Conservation (phyloP, 2,888 invertebrate species). For the Hesperia comma region DNA sequence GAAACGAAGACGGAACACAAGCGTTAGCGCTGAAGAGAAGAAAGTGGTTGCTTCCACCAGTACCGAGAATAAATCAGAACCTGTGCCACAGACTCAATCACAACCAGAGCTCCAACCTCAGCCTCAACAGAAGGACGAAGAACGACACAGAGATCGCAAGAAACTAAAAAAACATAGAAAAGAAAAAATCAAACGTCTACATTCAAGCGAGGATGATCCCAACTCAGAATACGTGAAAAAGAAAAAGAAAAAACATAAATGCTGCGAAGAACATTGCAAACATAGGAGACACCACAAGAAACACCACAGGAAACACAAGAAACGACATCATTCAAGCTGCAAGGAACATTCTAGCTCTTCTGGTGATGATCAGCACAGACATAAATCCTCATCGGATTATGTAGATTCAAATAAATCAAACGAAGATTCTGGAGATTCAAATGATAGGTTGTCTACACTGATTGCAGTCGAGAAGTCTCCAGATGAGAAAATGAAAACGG, state of each 20-base stretch:
- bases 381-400: slow-evolving; percentile 71
- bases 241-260: slow-evolving; percentile 88
- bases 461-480: slow-evolving; percentile 72
- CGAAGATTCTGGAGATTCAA: slow-evolving; percentile 74
- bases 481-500: slow-evolving; percentile 74
- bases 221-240: slow-evolving; percentile 82
- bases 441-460: slow-evolving; percentile 65
- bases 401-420: slow-evolving; percentile 75
- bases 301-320: slow-evolving; percentile 90
- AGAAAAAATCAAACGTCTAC: slow-evolving; percentile 82
- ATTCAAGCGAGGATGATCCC: slow-evolving; percentile 74
- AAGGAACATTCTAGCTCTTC: slow-evolving; percentile 80
- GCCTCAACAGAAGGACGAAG: slow-evolving; percentile 66
- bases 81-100: slow-evolving; percentile 36
- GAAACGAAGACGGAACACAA: slow-evolving; percentile 88
- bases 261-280: slow-evolving; percentile 88
- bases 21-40: slow-evolving; percentile 82
- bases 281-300: slow-evolving; percentile 91
- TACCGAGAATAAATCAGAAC: slow-evolving; percentile 55
- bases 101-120: slow-evolving; percentile 38
- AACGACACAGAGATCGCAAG: slow-evolving; percentile 85
- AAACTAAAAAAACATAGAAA: slow-evolving; percentile 87
- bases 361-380: slow-evolving; percentile 78
- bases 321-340: slow-evolving; percentile 85
- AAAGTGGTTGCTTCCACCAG: slow-evolving; percentile 55